Evolutionary conservation across 2,888 invertebrate species (phyloP).

Genomic region (Corythucha ciliata): DNA sequence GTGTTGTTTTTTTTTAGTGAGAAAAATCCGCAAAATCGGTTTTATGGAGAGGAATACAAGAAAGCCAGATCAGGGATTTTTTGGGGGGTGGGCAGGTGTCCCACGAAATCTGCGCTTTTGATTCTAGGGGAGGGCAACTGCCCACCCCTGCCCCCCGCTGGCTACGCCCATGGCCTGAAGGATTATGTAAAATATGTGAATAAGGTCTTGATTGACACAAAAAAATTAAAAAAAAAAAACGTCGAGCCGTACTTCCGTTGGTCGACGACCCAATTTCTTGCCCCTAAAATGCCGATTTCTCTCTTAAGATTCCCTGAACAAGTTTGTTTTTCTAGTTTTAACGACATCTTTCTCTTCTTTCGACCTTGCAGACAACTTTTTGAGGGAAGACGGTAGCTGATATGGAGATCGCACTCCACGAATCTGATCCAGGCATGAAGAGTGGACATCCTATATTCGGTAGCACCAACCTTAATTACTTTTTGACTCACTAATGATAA

Average conservation of each 20-base stretch:
- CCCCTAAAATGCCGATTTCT: background rate
- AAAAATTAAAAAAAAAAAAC: background rate
- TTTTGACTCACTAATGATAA: background rate
- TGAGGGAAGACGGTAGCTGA: background rate
- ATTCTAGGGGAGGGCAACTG: too few species aligned
- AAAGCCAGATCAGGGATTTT: too few species aligned
- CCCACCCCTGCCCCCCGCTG: too few species aligned
- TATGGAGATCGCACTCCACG: background rate
- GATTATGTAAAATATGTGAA: background rate
- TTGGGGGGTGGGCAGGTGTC: too few species aligned
- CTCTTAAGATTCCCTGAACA: constrained; percentile 1
- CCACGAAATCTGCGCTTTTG: too few species aligned
- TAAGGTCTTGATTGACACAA: background rate
- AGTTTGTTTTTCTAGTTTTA: background rate
- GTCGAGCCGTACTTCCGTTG: constrained; percentile 1
- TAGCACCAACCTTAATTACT: background rate
- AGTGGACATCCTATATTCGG: background rate
- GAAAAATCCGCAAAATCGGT: too few species aligned
- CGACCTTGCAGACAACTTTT: too few species aligned
- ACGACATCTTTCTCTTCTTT: too few species aligned
- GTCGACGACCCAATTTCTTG: background rate
- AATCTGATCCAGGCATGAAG: constrained; percentile 11
- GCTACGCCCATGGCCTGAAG: background rate
- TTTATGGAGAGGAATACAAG: too few species aligned
- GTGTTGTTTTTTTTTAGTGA: too few species aligned